Base-by-base conservation (phyloP, 2,113 vertebrate genomes). In the Lucifuga dentata region DNA sequence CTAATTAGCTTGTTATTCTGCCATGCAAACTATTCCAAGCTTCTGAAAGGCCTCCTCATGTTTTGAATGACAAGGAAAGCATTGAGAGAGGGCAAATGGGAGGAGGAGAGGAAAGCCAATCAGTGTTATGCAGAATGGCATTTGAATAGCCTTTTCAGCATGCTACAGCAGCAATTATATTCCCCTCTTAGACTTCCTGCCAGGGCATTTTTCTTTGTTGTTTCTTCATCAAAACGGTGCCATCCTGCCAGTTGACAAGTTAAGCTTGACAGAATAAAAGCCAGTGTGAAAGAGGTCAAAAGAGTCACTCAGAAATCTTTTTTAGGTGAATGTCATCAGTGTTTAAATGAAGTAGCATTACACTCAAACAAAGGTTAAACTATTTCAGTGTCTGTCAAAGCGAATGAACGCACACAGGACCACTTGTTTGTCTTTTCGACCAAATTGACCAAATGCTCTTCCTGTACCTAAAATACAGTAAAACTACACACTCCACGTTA, bases 1-100 rank as follows among this genome's bases (percentile, higher is more conserved):
- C 85, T 92, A 93, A 93, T 93, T 92, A 92, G 89, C 85, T 89
- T 90, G 91, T 92, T 92, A 91, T 91, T 91, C 88, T 89, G 90
- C 89, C 87, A 89, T 85, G 88, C 87, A 88, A 91, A 89, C 87
- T 90, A 88, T 92, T 91, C 89, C 80, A 67, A 73, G 89, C 88
- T 77, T 79, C 76, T 90, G 86, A 90, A 92, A 91, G 87, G 84
- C 89, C 85, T 90, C 90, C 78, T 90, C 79, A 3, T 80, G 87
- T 86, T 89, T 82, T 90, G 90, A 90, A 86, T 91, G 91, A 92
- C 84, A 88, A 86, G 68, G 77, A 60, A 80, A 68, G 78, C 76
- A 79, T 81, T 88, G 86, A 88, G 82, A 82, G 83, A 78, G 79
- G 85, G 85, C 63, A 81, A 81, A 78, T 56, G 81, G 76, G 67